phyloP scores from a whole-genome alignment of 1,140 invertebrate genomes.

The Ylistrum balloti region DNA sequence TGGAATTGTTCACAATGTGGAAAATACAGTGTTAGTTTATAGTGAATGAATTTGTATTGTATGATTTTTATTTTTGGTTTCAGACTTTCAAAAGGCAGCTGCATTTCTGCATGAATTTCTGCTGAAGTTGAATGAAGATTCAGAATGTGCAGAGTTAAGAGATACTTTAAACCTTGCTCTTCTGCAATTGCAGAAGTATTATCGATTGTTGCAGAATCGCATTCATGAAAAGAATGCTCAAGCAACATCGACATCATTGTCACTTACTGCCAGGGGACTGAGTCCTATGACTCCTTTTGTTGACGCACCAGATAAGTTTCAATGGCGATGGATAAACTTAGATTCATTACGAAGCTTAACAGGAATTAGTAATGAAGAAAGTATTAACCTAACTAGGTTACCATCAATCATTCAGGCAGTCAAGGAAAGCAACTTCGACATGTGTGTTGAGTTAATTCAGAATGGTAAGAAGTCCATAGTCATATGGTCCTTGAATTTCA shows the following conservation, averaged over 20 bases:
- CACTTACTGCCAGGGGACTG: constrained; percentile 76
- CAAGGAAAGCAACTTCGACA: constrained; percentile 76
- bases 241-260: constrained; percentile 63
- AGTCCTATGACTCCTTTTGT: constrained; percentile 83
- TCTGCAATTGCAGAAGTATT: constrained; percentile 82
- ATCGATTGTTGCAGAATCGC: constrained; percentile 76
- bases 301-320: constrained; percentile 82
- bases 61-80: constrained; percentile 49
- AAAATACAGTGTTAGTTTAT: too few relatives aligned
- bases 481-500: too few relatives aligned
- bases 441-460: constrained; percentile 72
- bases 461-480: constrained; percentile 77
- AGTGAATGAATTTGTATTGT: too few relatives aligned
- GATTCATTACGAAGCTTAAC: constrained; percentile 75
- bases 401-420: constrained; percentile 79
- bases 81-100: constrained; percentile 83
- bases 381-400: constrained; percentile 74
- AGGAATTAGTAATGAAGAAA: constrained; percentile 72
- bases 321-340: constrained; percentile 81
- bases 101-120: constrained; percentile 82
- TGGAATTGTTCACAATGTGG: too few relatives aligned
- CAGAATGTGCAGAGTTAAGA: constrained; percentile 81
- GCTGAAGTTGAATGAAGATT: constrained; percentile 81
- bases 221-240: constrained; percentile 75
- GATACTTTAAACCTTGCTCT: constrained; percentile 81